Evolutionary conservation across 1,140 invertebrate genomes (phyloP), one percentile per base, ranked within the genome.

Genomic region (Lethrus apterus): DNA sequence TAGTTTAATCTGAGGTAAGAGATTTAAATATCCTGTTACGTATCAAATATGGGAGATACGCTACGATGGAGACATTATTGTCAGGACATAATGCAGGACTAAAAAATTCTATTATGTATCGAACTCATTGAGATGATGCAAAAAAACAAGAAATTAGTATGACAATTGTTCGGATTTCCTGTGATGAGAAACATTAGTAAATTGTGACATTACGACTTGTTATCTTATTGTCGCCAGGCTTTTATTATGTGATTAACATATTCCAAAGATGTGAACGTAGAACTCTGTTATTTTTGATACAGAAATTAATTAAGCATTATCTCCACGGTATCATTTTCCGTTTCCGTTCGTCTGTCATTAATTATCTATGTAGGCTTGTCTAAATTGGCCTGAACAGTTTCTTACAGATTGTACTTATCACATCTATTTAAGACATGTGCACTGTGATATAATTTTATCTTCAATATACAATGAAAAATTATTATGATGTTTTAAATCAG

Each of bases 1-100:
- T n/a, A n/a, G n/a, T n/a, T 3, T 9, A 42, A 48, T 48, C 50
- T 52, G 44, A 54, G 45, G 44, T 51, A 48, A 55, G 50, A 55
- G 52, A 55, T 51, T 49, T 23, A 45, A 51, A 48, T 55, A 51
- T 51, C 52, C 52, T 48, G 50, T 55, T 45, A 21, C 31, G 26
- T 11, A 10, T 34, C 17, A 24, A 18, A 32, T 41, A 44, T 48
- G 48, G 52, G 52, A 55, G 15, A 50, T 35, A 51, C 52, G 52
- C 41, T 55, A 51, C 19, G 52, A 42, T 55, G 49, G 52, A 47
- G 41, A 46, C 46, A 36, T 52, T 48, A 50, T 50, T 35, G 30
- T 48, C 43, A 38, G 33, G 32, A 45, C 32, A 11, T 21, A 38
- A 20, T 23, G 35, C 17, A 8, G 18, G 20, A 38, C 20, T 21